Conservation (phyloP, 2,797 vertebrate species). For the Nyctibius grandis region DNA sequence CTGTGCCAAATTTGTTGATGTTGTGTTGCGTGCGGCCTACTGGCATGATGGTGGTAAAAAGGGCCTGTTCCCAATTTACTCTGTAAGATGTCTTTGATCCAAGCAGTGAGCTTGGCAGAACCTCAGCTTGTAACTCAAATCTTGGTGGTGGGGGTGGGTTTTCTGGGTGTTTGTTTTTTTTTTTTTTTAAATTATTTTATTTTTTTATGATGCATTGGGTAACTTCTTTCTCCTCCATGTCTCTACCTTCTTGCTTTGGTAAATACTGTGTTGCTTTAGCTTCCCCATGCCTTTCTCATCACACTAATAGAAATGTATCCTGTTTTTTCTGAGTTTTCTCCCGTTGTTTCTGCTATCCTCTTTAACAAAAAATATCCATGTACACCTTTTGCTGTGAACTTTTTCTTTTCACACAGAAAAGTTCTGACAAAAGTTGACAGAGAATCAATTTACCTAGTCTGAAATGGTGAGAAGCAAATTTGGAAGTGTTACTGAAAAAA, state of each 20-base stretch:
- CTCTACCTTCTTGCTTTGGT: neutral
- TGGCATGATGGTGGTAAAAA: neutral
- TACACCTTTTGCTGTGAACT: neutral
- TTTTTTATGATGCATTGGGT: neutral
- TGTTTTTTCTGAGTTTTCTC: neutral
- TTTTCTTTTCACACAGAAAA: neutral
- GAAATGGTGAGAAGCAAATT: neutral
- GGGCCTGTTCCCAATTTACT: fast-evolving
- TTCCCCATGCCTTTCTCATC: neutral
- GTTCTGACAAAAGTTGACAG: neutral
- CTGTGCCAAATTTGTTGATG: neutral
- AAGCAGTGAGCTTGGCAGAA: neutral
- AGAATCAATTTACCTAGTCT: neutral
- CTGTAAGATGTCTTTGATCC: neutral
- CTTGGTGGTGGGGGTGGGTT: neutral
- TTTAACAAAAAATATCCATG: neutral
- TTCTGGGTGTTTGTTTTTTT: neutral
- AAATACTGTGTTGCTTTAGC: neutral
- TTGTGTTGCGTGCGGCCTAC: neutral
- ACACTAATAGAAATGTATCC: neutral
- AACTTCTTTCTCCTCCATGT: neutral
- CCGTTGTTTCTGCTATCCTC: neutral
- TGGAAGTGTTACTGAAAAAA: neutral
- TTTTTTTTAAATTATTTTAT: neutral
- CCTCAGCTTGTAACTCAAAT: neutral